phyloP scores from a whole-genome alignment of 2,888 invertebrate genomes.

The Caenorhabditis drosophilae region DNA sequence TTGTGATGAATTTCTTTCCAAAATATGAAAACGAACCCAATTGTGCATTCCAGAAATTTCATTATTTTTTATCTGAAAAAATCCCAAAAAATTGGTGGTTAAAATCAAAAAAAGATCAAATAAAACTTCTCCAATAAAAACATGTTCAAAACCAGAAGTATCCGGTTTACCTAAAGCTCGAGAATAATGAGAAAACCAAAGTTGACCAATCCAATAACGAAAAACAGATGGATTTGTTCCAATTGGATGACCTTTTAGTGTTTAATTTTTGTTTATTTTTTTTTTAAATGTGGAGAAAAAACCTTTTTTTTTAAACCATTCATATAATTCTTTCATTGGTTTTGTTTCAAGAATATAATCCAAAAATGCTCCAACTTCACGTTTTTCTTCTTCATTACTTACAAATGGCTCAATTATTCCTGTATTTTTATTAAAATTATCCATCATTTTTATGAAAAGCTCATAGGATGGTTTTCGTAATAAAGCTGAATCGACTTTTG shows the following conservation, averaged over 20 bases:
- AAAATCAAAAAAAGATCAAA: no score
- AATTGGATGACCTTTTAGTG: slow-evolving; percentile 55
- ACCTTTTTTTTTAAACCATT: slow-evolving; percentile 72
- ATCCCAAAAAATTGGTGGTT: no score
- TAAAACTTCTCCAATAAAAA: slow-evolving; percentile 87
- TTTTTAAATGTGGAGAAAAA: not conserved
- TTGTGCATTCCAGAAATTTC: slow-evolving; percentile 82
- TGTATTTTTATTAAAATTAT: slow-evolving; percentile 82
- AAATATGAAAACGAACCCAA: slow-evolving; percentile 84
- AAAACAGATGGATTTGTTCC: slow-evolving; percentile 46
- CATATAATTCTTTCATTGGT: slow-evolving; percentile 79
- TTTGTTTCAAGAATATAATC: slow-evolving; percentile 80
- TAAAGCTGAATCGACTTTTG: slow-evolving; percentile 48
- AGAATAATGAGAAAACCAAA: slow-evolving; percentile 79
- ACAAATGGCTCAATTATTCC: slow-evolving; percentile 61
- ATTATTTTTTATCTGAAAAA: slow-evolving; percentile 80
- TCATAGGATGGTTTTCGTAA: slow-evolving; percentile 75
- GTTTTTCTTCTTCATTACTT: slow-evolving; percentile 67
- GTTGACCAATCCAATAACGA: slow-evolving; percentile 57
- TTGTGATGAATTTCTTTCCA: slow-evolving; percentile 74
- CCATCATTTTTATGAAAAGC: slow-evolving; percentile 79
- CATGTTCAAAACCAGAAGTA: slow-evolving; percentile 90
- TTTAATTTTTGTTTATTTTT: slow-evolving; percentile 8
- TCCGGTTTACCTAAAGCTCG: slow-evolving; percentile 78
- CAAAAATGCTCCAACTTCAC: slow-evolving; percentile 81